phyloP scores from a whole-genome alignment of 2,113 vertebrate species.

The Dipodomys stephensi region DNA sequence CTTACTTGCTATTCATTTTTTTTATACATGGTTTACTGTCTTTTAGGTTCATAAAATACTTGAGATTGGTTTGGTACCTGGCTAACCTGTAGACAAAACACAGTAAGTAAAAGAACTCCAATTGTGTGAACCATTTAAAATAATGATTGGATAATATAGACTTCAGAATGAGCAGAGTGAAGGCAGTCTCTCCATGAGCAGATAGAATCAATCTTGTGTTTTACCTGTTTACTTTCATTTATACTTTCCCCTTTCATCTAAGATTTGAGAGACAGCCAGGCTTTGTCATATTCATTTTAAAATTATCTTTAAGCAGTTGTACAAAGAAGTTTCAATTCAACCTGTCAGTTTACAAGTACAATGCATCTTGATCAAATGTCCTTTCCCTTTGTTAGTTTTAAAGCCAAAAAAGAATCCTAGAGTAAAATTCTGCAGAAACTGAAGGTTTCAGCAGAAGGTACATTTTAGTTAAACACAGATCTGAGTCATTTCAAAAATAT shows the following conservation, averaged over 20 bases:
- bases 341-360: not conserved
- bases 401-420: not conserved
- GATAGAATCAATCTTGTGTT: not conserved
- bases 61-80: not conserved
- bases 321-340: too few relatives aligned
- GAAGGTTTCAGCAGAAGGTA: not conserved
- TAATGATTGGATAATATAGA: not conserved
- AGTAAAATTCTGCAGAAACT: not conserved
- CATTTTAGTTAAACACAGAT: not conserved
- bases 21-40: not conserved
- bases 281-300: not conserved
- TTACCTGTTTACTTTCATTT: not conserved
- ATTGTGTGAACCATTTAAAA: conserved; percentile 8
- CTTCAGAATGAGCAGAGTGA: conserved; percentile 16
- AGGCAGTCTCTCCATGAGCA: not conserved
- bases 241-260: not conserved
- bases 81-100: not conserved
- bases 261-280: not conserved
- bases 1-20: not conserved
- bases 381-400: not conserved
- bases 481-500: not conserved
- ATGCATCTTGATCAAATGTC: not conserved
- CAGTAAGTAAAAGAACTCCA: not conserved
- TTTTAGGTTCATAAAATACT: not conserved
- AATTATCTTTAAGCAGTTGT: not conserved